Conservation (phyloP, 2,797 vertebrate species). For the Poecile montanus region DNA sequence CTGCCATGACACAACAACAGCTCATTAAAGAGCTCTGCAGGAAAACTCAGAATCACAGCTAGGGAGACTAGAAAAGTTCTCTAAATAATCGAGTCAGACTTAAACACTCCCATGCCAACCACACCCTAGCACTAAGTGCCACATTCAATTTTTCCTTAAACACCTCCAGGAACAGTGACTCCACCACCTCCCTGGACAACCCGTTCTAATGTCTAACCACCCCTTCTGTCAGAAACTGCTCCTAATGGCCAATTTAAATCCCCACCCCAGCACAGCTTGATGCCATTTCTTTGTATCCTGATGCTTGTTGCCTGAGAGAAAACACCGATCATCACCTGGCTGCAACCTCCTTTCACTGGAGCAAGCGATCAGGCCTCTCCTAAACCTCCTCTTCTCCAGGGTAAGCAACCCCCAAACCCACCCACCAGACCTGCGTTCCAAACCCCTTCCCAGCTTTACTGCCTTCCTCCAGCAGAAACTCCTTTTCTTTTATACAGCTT, state of each 20-base stretch:
- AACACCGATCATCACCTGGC: accelerated
- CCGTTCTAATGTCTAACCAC: accelerated
- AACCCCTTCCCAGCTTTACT: too few species aligned
- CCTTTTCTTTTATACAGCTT: too few species aligned
- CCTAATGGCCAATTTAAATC: background rate
- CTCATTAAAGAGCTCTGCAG: accelerated
- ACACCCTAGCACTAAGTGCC: background rate
- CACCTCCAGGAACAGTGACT: background rate
- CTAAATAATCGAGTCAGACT: background rate
- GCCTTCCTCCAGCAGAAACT: too few species aligned
- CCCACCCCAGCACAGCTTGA: background rate
- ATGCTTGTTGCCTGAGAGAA: accelerated
- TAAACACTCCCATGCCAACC: too few species aligned
- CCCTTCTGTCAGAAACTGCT: accelerated
- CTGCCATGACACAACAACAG: too few species aligned
- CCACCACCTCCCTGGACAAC: accelerated
- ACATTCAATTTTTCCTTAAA: background rate
- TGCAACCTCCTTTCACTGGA: accelerated
- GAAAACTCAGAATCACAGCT: background rate
- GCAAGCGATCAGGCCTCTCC: accelerated
- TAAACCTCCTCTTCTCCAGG: too few species aligned
- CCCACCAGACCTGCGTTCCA: too few species aligned
- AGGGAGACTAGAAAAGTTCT: background rate
- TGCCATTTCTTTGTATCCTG: background rate
- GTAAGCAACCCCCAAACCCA: background rate